Evolutionary conservation across 2,113 vertebrate genomes (phyloP), one percentile per base, ranked within the genome.

Genomic region (Heterotilapia buettikoferi): DNA sequence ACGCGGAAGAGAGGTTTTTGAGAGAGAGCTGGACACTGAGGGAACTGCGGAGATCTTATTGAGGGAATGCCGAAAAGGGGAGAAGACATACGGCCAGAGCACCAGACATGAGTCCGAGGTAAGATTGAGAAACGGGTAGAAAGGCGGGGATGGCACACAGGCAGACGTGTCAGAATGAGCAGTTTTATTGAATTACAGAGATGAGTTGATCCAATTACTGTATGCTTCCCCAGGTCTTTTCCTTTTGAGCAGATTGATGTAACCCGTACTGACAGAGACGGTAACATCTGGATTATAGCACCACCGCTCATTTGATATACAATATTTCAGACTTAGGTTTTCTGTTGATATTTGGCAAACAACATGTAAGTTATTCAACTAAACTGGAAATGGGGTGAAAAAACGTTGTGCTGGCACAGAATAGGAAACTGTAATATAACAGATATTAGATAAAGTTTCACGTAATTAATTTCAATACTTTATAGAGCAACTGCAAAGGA

Each of bases 91-190:
- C 93, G 94, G 94, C 84, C 86, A 93, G 89, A 91, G 89, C 94
- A 93, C 94, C 96, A 97, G 96, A 97, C 96, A 96, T 96, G 96
- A 96, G 92, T 96, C 93, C 94, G 95, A 96, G 95, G 96, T 97
- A 94, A 94, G 95, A 85, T 18, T 57, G 50, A 40, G 86, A 90
- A 53, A 73, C 82, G 47, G 40, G 52, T 43, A 21, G 82, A 61
- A 53, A 45, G 83, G 76, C 83, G 33, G 53, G 57, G 87, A 80
- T 82, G 86, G 33, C 83, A 87, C 52, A 68, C 52, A 33, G 6
- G 38, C 82, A 53, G 88, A 57, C 71, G 47, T 33, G 84, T 83
- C 86, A 52, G 57, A 56, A 36, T 26, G 47, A 63, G 33, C 24
- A 8, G 31, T 31, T 36, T 73, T 11, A 24, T 3, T 13, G 14